Percentiles rank a stretch among this genome's conserved stretches.
phyloP scores from a whole-genome alignment of 2,113 vertebrate species.

The Vulpes vulpes region DNA sequence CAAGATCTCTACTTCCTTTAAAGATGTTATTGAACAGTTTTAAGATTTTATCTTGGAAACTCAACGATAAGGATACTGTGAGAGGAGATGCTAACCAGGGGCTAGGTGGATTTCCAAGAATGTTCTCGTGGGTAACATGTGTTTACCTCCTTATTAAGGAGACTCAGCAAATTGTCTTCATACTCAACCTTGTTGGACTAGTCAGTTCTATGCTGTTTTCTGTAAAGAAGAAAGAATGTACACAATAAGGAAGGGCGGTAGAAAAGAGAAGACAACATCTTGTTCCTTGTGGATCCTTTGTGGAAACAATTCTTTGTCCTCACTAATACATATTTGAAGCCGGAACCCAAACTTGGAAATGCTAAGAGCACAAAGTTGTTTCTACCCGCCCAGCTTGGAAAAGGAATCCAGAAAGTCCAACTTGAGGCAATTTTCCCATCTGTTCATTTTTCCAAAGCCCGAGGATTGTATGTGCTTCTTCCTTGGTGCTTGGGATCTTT shows the following conservation, averaged over 20 bases:
- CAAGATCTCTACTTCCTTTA: background rate
- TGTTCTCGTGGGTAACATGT: background rate
- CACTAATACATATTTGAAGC: background rate
- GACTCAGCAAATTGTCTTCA: background rate
- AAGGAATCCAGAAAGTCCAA: background rate
- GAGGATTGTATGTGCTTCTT: background rate
- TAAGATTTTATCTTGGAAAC: background rate
- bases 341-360: background rate
- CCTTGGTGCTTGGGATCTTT: background rate
- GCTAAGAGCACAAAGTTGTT: background rate
- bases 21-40: background rate
- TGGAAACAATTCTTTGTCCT: background rate
- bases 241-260: background rate
- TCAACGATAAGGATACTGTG: background rate
- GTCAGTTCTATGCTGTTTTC: background rate
- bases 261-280: background rate
- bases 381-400: background rate
- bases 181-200: background rate
- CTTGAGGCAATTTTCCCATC: background rate
- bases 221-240: background rate
- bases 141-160: background rate
- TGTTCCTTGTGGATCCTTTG: background rate
- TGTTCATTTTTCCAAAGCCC: background rate
- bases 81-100: background rate
- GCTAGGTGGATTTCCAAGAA: background rate